Evolutionary conservation across 2,797 vertebrate genomes (phyloP).

Genomic region (Thaleichthys pacificus): DNA sequence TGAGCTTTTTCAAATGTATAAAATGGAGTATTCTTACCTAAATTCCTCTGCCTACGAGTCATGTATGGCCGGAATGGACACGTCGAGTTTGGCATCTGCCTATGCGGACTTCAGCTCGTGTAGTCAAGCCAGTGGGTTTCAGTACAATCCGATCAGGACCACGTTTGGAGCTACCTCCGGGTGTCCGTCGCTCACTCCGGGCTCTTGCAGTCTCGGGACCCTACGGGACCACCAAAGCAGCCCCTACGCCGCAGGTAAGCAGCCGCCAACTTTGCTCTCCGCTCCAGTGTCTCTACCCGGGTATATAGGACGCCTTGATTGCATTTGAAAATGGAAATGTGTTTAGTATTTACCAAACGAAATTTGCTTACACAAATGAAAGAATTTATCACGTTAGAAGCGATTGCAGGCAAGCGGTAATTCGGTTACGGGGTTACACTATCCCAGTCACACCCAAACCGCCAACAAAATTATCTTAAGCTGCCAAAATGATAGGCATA

Average conservation of each 20-base stretch:
- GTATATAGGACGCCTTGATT: slow-evolving; percentile 97
- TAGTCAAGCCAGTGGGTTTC: slow-evolving; percentile 99
- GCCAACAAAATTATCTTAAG: slow-evolving; percentile 99
- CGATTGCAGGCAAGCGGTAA: slow-evolving; percentile 99
- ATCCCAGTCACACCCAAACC: slow-evolving; percentile 99
- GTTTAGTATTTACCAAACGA: slow-evolving; percentile 99
- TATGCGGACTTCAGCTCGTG: slow-evolving; percentile 99
- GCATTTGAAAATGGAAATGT: slow-evolving; percentile 99
- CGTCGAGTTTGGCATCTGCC: slow-evolving; percentile 98
- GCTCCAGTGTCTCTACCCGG: slow-evolving; percentile 78
- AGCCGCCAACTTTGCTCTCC: slow-evolving; percentile 71
- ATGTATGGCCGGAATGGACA: slow-evolving; percentile 99
- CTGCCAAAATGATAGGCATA: slow-evolving; percentile 99
- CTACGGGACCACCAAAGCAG: slow-evolving; percentile 99
- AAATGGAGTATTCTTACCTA: slow-evolving; percentile 99
- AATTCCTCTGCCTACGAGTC: slow-evolving; percentile 99
- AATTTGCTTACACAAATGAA: slow-evolving; percentile 99
- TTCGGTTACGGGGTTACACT: slow-evolving; percentile 99
- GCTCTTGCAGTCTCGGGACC: slow-evolving; percentile 97
- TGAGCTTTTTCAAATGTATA: slow-evolving; percentile 99
- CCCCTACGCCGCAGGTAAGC: slow-evolving; percentile 99
- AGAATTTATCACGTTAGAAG: slow-evolving; percentile 99
- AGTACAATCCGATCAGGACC: slow-evolving; percentile 99
- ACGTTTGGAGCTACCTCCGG: slow-evolving; percentile 97
- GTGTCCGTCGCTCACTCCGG: slow-evolving; percentile 97